These are phyloP conservation scores for Zootoca vivipara DNA, from an alignment of 2,113 vertebrate species.

Conservation along the genomic window DNA sequence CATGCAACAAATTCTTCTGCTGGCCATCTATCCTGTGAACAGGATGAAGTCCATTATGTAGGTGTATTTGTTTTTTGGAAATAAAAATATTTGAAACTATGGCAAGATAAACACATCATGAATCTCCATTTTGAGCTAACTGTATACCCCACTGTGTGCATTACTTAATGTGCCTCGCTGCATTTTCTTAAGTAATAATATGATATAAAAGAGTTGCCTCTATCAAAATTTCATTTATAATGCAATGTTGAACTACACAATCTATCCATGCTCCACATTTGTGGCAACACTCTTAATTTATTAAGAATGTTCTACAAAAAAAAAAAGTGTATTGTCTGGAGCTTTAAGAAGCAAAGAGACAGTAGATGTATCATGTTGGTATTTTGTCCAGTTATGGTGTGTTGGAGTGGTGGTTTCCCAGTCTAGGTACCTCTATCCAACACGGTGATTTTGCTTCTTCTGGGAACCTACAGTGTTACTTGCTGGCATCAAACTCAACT, in stretches of 20 bases:
- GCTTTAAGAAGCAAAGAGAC: neutral
- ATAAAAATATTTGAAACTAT: rapidly evolving
- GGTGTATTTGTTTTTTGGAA: neutral
- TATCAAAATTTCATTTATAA: constrained; percentile 45
- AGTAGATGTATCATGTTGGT: neutral
- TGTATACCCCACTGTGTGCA: neutral
- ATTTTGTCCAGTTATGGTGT: too few species aligned
- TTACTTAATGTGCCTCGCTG: neutral
- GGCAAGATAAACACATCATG: rapidly evolving
- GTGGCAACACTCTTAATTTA: constrained; percentile 12
- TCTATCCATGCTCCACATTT: neutral
- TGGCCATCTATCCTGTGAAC: neutral
- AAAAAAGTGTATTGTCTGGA: neutral
- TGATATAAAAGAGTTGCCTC: constrained; percentile 37
- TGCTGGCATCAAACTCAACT: neutral
- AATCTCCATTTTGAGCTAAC: neutral
- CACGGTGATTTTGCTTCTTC: too few species aligned
- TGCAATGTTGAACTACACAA: constrained; percentile 30
- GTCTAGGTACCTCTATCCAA: too few species aligned
- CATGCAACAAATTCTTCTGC: neutral
- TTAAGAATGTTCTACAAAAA: constrained; percentile 24
- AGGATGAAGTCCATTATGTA: neutral
- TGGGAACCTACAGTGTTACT: neutral
- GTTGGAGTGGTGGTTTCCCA: too few species aligned
- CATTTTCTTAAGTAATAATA: constrained; percentile 45